Base-by-base conservation (phyloP, 2,797 vertebrate genomes). In the Sebastolobus alascanus region DNA sequence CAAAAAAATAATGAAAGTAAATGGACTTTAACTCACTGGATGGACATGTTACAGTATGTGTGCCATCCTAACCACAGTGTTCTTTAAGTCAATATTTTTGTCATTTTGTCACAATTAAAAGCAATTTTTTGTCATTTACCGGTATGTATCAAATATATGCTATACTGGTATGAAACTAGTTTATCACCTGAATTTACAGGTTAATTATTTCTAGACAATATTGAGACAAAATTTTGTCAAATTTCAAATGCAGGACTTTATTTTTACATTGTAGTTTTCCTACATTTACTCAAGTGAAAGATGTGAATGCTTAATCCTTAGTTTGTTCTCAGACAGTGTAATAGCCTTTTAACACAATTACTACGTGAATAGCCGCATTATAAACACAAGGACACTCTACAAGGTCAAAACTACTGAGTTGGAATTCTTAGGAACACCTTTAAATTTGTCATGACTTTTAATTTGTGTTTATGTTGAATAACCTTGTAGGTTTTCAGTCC, bases 61-160 rank as follows among this genome's bases (percentile, higher is more conserved):
- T 54, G 52, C n/a, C n/a, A 54, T 54, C 16, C 46, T 14, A 27
- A 46, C 6, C 6, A 10, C 11, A 14, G 0, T 35, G 8, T 38
- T 71, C 11, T 43, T 46, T 40, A 10, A 54, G n/a, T 29, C n/a
- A 43, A 5, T 20, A 4, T 43, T 37, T 5, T 29, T 12, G 6
- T 60, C 8, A 27, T 43, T 63, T 38, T 55, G 20, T 60, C 12
- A 69, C 33, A 55, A 54, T 27, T 20, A 29, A 54, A 54, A 27
- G 14, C 4, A 1, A 0, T 11, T 50, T 37, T 50, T 27, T 18
- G 16, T 25, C 9, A 16, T 66, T 38, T n/a, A 5, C 1, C 5
- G n/a, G 10, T 27, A 7, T 13, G 10, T 9, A 13, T n/a, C 14
- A 0, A 60, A 74, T n/a, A 0, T 9, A n/a, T 38, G 16, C 43